Conservation (phyloP, 2,113 vertebrate species). For the Canis aureus region DNA sequence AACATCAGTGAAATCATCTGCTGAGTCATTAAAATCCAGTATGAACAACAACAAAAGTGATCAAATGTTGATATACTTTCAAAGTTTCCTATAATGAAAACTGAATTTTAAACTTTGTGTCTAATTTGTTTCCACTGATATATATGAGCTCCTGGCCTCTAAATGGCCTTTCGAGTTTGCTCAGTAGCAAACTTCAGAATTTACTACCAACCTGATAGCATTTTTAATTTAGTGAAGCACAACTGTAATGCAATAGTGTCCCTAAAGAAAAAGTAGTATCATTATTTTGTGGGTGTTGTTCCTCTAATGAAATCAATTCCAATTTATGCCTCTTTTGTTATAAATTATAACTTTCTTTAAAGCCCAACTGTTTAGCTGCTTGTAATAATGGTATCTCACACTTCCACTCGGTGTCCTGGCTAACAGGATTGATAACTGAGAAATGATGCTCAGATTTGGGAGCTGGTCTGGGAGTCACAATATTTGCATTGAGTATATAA, state of each 20-base stretch:
- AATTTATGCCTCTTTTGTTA: conserved; percentile 78
- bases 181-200: conserved; percentile 75
- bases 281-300: conserved; percentile 81
- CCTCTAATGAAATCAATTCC: conserved; percentile 83
- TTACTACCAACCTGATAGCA: conserved; percentile 81
- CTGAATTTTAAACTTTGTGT: conserved; percentile 67
- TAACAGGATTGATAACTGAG: conserved; percentile 67
- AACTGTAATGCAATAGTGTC: conserved; percentile 71
- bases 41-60: conserved; percentile 46
- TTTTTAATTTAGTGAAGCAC: conserved; percentile 86
- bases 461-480: rapidly evolving
- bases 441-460: not conserved
- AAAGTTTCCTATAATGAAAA: conserved; percentile 71
- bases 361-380: conserved; percentile 59
- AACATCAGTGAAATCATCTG: conserved; percentile 29
- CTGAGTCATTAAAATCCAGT: conserved; percentile 72
- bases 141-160: conserved; percentile 70
- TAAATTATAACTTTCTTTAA: conserved; percentile 75
- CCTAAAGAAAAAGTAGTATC: conserved; percentile 79
- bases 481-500: conserved; percentile 11
- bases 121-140: conserved; percentile 65
- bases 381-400: conserved; percentile 64
- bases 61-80: not conserved
- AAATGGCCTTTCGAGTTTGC: conserved; percentile 76
- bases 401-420: conserved; percentile 11